A percentile compares a stretch with the other conserved stretches of the same genome.
Conservation (phyloP, 2,797 vertebrate species). For the Megalops cyprinoides region DNA sequence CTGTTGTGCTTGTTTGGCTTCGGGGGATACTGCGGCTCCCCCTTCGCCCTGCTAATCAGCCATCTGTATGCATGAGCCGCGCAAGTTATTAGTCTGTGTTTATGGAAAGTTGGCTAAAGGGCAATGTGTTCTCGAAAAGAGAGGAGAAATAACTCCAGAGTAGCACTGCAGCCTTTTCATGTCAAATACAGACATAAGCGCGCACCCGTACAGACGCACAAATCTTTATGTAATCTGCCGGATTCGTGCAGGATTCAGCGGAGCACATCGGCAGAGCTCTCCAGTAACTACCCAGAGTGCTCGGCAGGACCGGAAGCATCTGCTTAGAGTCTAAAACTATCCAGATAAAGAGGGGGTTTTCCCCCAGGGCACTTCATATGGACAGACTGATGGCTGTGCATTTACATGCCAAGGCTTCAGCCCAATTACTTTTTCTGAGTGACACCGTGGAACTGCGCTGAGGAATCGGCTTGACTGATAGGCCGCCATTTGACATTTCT, state of each 20-base stretch:
- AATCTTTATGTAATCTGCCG: constrained; percentile 59
- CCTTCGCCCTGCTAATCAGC: not conserved
- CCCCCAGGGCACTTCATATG: no score
- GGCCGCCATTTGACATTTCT: no score
- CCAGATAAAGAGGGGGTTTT: no score
- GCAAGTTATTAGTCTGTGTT: not conserved
- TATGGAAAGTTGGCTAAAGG: constrained; percentile 6
- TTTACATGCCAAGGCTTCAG: no score
- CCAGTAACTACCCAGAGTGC: constrained; percentile 35
- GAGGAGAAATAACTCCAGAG: not conserved
- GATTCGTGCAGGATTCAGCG: constrained; percentile 63
- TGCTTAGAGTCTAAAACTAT: constrained; percentile 44
- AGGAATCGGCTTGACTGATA: no score
- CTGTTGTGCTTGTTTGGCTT: not conserved
- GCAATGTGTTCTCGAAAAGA: not conserved
- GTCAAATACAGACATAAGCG: not conserved
- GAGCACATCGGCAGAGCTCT: constrained; percentile 44
- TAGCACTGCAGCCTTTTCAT: not conserved
- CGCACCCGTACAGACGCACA: not conserved
- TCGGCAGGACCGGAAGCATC: constrained; percentile 70
- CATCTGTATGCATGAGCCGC: constrained; percentile 1
- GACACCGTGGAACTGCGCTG: no score
- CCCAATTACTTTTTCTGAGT: no score
- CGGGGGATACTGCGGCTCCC: not conserved
- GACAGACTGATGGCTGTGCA: no score